Evolutionary conservation across 2,113 vertebrate species (phyloP).

Genomic region (Tangachromis dhanisi): DNA sequence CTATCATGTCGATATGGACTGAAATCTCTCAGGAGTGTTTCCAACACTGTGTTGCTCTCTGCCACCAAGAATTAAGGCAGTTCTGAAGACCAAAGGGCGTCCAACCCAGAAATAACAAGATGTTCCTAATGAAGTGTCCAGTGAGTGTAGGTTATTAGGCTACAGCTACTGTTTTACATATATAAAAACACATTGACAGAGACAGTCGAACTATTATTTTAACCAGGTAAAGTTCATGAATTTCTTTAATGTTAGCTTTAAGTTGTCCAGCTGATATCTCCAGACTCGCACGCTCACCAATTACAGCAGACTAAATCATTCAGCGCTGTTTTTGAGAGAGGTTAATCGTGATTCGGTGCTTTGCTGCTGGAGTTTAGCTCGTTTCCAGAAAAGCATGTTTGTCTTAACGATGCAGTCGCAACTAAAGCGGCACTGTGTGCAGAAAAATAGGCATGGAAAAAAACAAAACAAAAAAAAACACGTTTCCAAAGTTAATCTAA

Average conservation of each 20-base stretch:
- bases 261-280: not conserved
- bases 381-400: not conserved
- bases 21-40: not conserved
- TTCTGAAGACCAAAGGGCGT: fast-evolving
- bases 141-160: not conserved
- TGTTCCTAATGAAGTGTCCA: not conserved
- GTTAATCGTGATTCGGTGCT: not conserved
- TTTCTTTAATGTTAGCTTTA: not conserved
- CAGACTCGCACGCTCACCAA: fast-evolving
- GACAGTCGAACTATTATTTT: not conserved
- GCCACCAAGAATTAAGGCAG: not conserved
- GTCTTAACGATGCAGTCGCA: fast-evolving
- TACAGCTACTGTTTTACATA: not conserved
- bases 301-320: not conserved
- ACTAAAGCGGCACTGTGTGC: fast-evolving
- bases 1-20: not conserved
- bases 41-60: not conserved
- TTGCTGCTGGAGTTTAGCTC: not conserved
- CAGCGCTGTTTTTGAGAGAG: not conserved
- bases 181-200: not conserved
- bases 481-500: fast-evolving
- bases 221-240: not conserved
- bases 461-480: fast-evolving
- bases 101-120: not conserved
- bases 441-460: not conserved